A percentile compares a stretch with the other conserved stretches of the same genome.
phyloP scores from a whole-genome alignment of 2,797 vertebrate species.

The Pipistrellus kuhlii region DNA sequence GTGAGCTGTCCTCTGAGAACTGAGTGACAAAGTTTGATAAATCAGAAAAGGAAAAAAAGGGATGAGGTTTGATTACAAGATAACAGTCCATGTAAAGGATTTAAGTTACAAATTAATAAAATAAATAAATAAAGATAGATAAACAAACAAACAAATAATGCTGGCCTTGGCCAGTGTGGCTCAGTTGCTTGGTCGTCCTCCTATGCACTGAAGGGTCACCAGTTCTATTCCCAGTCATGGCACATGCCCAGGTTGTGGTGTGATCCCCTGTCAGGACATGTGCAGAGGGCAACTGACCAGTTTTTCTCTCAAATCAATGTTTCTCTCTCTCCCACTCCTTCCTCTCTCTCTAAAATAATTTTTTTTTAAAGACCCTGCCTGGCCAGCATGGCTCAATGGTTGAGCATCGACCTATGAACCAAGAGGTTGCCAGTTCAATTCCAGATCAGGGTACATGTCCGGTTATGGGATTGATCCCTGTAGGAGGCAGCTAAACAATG shows the following conservation, averaged over 20 bases:
- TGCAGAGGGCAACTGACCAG: not conserved
- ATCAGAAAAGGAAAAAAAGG: constrained; percentile 27
- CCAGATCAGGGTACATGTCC: not conserved
- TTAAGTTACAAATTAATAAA: constrained; percentile 16
- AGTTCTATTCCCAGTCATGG: not conserved
- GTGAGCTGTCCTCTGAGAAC: constrained; percentile 10
- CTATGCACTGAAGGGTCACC: not conserved
- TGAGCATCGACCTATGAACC: not conserved
- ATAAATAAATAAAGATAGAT: too few species aligned
- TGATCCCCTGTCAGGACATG: not conserved
- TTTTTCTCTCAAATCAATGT: not conserved
- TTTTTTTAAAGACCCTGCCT: too few species aligned
- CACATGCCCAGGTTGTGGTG: not conserved
- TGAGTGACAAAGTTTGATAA: constrained; percentile 34
- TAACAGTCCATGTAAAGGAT: constrained; percentile 29
- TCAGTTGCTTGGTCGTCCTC: not conserved
- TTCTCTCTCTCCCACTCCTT: too few species aligned
- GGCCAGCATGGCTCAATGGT: not conserved
- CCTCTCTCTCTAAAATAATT: too few species aligned
- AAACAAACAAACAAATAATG: constrained; percentile 32
- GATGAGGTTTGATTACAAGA: not conserved
- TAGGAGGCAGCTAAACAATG: not conserved
- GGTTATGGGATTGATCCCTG: not conserved
- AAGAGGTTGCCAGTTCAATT: not conserved
- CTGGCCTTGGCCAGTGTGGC: not conserved